Base-by-base conservation (phyloP, 53 echinoderm and acorn worm genomes). In the Mesocentrotus franciscanus region DNA sequence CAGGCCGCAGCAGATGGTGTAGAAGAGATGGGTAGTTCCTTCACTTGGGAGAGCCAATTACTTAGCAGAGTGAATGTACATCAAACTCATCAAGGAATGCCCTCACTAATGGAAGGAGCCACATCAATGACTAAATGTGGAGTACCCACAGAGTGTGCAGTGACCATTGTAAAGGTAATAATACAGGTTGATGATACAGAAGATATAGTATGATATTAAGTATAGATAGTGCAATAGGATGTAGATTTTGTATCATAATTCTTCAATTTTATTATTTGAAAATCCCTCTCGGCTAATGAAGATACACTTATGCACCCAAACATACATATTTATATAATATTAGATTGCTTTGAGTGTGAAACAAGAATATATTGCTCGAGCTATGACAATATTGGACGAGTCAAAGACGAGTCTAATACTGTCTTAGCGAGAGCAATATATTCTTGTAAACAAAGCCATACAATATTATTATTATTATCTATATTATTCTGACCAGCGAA, bases 121-220 rank as follows among this genome's bases (percentile, higher is more conserved):
- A 58, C 87, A n/a, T 26, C 58, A 15, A 17, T n/a, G 87, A n/a
- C n/a, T n/a, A 58, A 18, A 85, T 57, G 1, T 85, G 87, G 57
- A 83, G 9, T 7, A 29, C n/a, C 87, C 56, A n/a, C 87, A 58
- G 57, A 87, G 56, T 87, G 87, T 58, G 13, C 13, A 57, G 87
- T 87, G n/a, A 87, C 87, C 57, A 87, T 87, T 58, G 29, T 87
- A 87, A 87, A 87, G 87, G 87, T 87, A 87, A 58, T 39, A 3
- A 14, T 78, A 1, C 10, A 27, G 9, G 1, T 72, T 27, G 17
- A 64, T 64, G 64, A 64, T 64, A 3, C 16, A 20, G 16, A 64
- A 16, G 3, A 10, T 14, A 61, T 61, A 18, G 7, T 14, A 71
- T 71, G 71, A 32, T 75, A 11, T 32, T 30, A 0, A 26, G n/a